Evolutionary conservation across 2,888 invertebrate genomes (phyloP).

Genomic region (Tuta absoluta): DNA sequence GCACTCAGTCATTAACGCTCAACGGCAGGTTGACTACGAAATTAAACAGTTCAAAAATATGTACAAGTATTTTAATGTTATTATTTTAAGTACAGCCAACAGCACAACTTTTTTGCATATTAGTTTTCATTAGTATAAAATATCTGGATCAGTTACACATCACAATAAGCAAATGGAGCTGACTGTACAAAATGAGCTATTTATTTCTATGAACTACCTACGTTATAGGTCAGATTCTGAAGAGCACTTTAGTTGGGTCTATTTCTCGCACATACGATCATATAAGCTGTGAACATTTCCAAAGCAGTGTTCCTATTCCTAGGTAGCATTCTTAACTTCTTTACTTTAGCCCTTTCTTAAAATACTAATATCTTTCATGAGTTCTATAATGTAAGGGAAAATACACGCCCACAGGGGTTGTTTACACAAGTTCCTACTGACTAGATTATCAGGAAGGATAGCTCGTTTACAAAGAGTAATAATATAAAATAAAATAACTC

Average conservation of each 20-base stretch:
- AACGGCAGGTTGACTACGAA: neutral
- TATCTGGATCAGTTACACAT: neutral
- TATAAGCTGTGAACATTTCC: conserved; percentile 4
- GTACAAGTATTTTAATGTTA: neutral
- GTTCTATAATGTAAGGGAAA: neutral
- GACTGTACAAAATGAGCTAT: conserved; percentile 2
- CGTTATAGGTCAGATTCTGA: neutral
- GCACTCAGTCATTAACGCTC: no score
- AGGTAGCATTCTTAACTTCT: neutral
- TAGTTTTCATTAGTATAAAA: neutral
- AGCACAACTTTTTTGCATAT: neutral
- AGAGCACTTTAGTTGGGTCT: conserved; percentile 8
- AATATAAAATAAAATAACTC: neutral
- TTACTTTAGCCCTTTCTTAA: conserved; percentile 1
- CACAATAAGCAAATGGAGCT: conserved; percentile 4
- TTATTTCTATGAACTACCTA: neutral
- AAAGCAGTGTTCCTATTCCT: neutral
- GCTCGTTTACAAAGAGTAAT: neutral
- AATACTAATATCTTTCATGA: conserved; percentile 9
- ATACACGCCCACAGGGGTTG: neutral
- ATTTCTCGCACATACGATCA: neutral
- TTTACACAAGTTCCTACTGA: conserved; percentile 15
- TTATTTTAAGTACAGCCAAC: conserved; percentile 6
- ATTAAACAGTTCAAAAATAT: neutral
- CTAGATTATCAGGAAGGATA: conserved; percentile 12